Base-by-base conservation (phyloP, 2,888 invertebrate genomes). In the Baronia brevicornis region DNA sequence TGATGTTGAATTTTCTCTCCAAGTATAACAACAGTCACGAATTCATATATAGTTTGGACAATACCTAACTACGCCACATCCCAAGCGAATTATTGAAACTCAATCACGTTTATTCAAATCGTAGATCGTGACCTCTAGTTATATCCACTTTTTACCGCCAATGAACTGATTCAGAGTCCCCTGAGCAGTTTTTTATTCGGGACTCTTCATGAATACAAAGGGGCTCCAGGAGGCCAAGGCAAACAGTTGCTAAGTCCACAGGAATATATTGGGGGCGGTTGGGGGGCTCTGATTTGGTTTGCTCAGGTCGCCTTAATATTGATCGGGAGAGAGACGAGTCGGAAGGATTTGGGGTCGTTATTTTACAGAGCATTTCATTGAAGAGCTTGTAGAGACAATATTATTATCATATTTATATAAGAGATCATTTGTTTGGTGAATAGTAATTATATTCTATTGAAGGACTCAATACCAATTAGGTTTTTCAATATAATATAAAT, bases 271-370 rank as follows among this genome's bases (percentile, higher is more conserved):
- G 46, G 44, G 39, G 41, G 36, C 33, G 35, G 40, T 34, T 43
- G 48, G 42, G 28, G 43, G 35, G 38, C 41, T 38, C 59, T 65
- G 64, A 68, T 63, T 68, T 60, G 59, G 65, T 69, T 68, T 66
- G 58, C 47, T 51, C 60, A 61, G 60, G 47, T 52, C 50, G 61
- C 60, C 60, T 61, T 60, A 46, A 53, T 67, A 70, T 71, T 61
- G 70, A 70, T 68, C 65, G 53, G 44, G 44, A 44, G 44, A 42
- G 35, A 43, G 42, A 43, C 44, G 48, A 55, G 46, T 50, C 53
- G 49, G 34, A 30, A 42, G 37, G 39, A 37, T 39, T 23, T 38
- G 24, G 34, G 39, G 30, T 34, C 34, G 35, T 33, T 33, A 31
- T 27, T 23, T 17, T 29, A 24, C 30, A n/a, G n/a, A n/a, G n/a